These are phyloP conservation scores for Dendrocincla fuliginosa DNA, from an alignment of 2,797 vertebrate genomes.

Conservation along the genomic window DNA sequence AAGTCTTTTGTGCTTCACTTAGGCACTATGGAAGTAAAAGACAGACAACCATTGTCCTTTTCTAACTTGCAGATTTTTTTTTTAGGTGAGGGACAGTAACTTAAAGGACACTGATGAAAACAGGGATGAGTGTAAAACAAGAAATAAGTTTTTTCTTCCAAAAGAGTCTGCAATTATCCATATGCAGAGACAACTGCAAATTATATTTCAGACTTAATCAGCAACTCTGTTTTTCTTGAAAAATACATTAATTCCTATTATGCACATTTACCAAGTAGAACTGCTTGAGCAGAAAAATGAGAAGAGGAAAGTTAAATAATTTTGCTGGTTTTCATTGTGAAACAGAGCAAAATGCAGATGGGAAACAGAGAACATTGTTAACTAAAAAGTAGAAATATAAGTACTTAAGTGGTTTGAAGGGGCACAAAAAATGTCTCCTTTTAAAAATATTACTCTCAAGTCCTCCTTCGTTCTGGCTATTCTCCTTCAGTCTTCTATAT, in stretches of 20 bases:
- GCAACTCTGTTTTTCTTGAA: neutral
- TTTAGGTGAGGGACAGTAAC: neutral
- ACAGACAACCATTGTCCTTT: constrained; percentile 1
- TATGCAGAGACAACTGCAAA: neutral
- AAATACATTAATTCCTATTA: neutral
- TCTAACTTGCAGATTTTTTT: neutral
- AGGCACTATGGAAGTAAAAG: neutral
- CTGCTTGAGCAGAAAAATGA: neutral
- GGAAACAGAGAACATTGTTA: neutral
- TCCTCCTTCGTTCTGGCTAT: neutral
- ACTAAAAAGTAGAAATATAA: neutral
- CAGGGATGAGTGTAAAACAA: neutral
- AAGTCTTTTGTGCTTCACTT: constrained; percentile 13
- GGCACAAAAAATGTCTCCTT: neutral
- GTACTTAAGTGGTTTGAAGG: neutral
- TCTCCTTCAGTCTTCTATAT: neutral
- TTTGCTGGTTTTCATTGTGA: neutral
- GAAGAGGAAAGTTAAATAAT: neutral
- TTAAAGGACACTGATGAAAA: neutral
- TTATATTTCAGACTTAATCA: constrained; percentile 1
- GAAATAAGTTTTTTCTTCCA: neutral
- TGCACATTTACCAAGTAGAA: neutral
- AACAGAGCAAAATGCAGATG: neutral
- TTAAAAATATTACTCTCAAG: neutral
- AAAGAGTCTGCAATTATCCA: neutral